Evolutionary conservation across 2,888 invertebrate species (phyloP).

Genomic region (Pantelozetes paolii): DNA sequence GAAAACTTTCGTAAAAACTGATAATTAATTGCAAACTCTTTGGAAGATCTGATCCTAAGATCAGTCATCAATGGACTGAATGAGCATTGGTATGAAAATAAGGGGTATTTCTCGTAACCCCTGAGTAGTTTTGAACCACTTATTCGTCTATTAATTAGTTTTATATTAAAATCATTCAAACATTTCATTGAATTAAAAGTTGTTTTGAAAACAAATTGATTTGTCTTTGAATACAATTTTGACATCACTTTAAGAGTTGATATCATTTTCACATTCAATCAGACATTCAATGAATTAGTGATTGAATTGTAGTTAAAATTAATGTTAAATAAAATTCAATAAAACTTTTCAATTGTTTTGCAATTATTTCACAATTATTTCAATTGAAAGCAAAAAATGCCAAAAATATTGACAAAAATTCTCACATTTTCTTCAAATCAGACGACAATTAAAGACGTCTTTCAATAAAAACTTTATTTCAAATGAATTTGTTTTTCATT

Average conservation of each 20-base stretch:
- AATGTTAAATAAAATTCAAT: too few species aligned
- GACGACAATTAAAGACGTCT: too few species aligned
- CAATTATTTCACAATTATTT: too few species aligned
- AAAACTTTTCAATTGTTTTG: too few species aligned
- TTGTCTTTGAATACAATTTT: not conserved
- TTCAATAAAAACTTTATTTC: too few species aligned
- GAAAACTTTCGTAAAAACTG: not conserved
- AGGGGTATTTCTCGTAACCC: not conserved
- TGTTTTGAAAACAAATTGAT: not conserved
- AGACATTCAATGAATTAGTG: too few species aligned
- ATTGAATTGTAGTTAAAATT: too few species aligned
- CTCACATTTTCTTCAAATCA: too few species aligned
- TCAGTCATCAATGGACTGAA: not conserved
- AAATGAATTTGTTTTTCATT: too few species aligned
- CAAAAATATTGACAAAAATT: too few species aligned
- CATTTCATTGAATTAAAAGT: not conserved
- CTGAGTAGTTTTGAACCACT: not conserved
- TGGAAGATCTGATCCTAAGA: not conserved
- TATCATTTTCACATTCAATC: not conserved
- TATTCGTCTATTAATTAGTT: not conserved
- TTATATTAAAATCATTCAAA: not conserved
- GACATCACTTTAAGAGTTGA: slow-evolving; percentile 1
- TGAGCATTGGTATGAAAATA: not conserved
- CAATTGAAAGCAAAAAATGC: too few species aligned
- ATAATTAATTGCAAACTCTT: not conserved